A percentile compares a stretch with the other conserved stretches of the same genome.
Conservation (phyloP, 2,797 vertebrate species). For the Amblyopsis hoosieri region DNA sequence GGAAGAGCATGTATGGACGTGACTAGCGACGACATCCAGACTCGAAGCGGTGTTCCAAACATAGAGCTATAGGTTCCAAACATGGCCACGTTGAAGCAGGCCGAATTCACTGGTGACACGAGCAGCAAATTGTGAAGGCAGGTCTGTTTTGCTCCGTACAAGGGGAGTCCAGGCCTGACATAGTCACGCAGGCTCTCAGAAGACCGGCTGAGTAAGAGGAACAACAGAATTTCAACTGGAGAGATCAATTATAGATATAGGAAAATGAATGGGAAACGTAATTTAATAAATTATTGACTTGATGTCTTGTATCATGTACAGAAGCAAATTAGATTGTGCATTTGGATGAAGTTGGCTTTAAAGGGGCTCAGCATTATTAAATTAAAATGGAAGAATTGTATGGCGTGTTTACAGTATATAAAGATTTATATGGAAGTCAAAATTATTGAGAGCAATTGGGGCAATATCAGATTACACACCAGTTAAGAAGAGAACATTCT, state of each 20-base stretch:
- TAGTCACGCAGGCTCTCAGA: slow-evolving; percentile 75
- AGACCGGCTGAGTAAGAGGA: slow-evolving; percentile 80
- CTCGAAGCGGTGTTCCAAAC: too few relatives aligned
- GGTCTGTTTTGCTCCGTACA: too few relatives aligned
- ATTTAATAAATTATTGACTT: slow-evolving; percentile 89
- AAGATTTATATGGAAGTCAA: slow-evolving; percentile 65
- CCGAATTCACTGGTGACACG: too few relatives aligned
- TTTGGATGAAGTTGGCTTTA: slow-evolving; percentile 82
- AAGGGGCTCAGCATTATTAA: slow-evolving; percentile 83
- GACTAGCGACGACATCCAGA: too few relatives aligned
- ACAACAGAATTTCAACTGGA: slow-evolving; percentile 85
- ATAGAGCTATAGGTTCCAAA: too few relatives aligned
- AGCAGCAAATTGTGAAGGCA: background rate
- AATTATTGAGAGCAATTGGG: slow-evolving; percentile 70
- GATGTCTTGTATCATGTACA: slow-evolving; percentile 85
- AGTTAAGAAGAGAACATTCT: slow-evolving; percentile 50
- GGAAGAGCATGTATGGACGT: too few relatives aligned
- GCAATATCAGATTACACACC: slow-evolving; percentile 61
- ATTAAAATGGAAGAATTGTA: slow-evolving; percentile 75
- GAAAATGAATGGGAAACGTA: slow-evolving; percentile 85
- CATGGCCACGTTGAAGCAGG: too few relatives aligned
- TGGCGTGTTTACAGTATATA: slow-evolving; percentile 68
- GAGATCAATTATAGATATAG: slow-evolving; percentile 90
- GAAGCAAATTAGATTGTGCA: slow-evolving; percentile 84
- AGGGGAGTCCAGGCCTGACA: slow-evolving; percentile 52